phyloP scores from a whole-genome alignment of 2,113 vertebrate species.

The Poecile atricapillus region DNA sequence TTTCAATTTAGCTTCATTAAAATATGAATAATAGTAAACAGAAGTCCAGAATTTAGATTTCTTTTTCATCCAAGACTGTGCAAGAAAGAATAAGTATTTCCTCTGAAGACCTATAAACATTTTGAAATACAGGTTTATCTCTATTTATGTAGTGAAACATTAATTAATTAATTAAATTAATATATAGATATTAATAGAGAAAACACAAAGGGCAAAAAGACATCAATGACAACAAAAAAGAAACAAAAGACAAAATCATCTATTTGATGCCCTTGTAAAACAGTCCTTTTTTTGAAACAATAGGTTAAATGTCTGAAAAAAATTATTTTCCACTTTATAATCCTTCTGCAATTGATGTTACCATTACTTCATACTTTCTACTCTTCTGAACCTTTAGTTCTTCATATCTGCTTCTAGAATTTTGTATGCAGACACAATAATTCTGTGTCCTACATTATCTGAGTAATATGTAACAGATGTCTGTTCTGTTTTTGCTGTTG shows the following conservation, averaged over 20 bases:
- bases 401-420: background rate
- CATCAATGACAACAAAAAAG: background rate
- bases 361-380: background rate
- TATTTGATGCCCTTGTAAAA: background rate
- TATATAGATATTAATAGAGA: no score
- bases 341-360: background rate
- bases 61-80: background rate
- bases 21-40: background rate
- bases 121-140: background rate
- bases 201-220: background rate
- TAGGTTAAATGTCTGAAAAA: background rate
- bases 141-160: background rate
- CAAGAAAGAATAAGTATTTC: background rate
- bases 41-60: background rate
- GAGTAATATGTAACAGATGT: constrained; percentile 17
- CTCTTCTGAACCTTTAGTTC: background rate
- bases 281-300: background rate
- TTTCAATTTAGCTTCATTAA: constrained; percentile 1
- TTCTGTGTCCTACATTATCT: background rate
- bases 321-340: background rate
- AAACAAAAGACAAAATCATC: background rate
- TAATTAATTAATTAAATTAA: no score
- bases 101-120: background rate
- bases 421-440: constrained; percentile 23
- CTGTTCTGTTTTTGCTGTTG: background rate